Percentiles rank a stretch among this genome's conserved stretches.
Evolutionary conservation across 2,113 vertebrate species (phyloP).

Genomic region (Falco punctatus): DNA sequence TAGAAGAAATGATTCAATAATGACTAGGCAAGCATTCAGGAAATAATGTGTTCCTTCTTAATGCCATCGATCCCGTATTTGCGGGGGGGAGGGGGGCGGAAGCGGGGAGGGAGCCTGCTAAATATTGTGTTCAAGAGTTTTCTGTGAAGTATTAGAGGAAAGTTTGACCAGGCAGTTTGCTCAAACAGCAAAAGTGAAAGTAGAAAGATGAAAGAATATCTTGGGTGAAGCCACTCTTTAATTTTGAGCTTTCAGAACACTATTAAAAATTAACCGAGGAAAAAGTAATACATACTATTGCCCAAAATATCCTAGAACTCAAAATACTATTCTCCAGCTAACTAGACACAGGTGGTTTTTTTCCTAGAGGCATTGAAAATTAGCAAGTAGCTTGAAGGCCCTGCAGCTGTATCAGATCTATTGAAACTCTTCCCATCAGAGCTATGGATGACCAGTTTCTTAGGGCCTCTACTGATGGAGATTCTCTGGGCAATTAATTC

Average conservation of each 20-base stretch:
- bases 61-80: not conserved
- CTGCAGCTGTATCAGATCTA: not conserved
- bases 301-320: not conserved
- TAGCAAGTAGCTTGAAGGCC: not conserved
- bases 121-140: not conserved
- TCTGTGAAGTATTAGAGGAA: not conserved
- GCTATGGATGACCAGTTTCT: not conserved
- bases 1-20: not conserved
- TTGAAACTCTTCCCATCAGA: not conserved
- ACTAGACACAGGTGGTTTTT: not conserved
- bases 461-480: not conserved
- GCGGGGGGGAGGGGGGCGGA: too few relatives aligned
- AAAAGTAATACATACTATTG: not conserved
- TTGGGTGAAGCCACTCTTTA: not conserved
- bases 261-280: slow-evolving; percentile 14
- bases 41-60: not conserved
- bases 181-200: not conserved
- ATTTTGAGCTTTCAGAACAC: not conserved
- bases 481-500: not conserved
- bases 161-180: not conserved
- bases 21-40: not conserved
- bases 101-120: not conserved
- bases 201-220: not conserved
- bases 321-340: not conserved
- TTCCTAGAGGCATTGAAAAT: not conserved